A percentile compares a stretch with the other conserved stretches of the same genome.
Evolutionary conservation across 53 echinoderm and acorn worm species (phyloP).

Genomic region (Patiria pectinifera): DNA sequence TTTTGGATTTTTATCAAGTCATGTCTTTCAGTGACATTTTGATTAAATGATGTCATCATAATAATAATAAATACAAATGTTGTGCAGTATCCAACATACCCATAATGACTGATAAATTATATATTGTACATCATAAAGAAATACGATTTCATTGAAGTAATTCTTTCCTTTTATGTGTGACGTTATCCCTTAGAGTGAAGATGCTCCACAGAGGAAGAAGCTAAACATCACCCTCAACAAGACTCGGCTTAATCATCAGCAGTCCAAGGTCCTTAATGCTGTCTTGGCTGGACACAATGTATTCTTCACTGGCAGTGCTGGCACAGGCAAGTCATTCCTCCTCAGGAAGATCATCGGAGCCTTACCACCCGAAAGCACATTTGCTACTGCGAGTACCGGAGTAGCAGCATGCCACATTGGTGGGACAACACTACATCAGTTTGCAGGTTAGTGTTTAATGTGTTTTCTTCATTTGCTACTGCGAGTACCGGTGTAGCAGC

Average conservation of each 20-base stretch:
- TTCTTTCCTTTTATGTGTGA: background rate
- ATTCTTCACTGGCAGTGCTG: conserved; percentile 99
- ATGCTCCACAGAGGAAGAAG: conserved; percentile 75
- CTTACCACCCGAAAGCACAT: conserved; percentile 91
- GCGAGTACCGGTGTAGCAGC: conserved; percentile 95
- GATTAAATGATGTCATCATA: no score
- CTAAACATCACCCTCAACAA: conserved; percentile 67
- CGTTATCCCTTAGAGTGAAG: conserved; percentile 32
- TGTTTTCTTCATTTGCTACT: background rate
- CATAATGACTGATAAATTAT: no score
- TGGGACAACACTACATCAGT: conserved; percentile 95
- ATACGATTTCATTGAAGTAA: background rate
- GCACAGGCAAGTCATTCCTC: conserved; percentile 98
- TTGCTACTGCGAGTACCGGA: conserved; percentile 97
- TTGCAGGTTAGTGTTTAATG: conserved; percentile 81
- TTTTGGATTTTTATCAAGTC: no score
- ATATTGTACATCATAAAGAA: background rate
- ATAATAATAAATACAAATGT: no score
- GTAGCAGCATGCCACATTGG: conserved; percentile 98
- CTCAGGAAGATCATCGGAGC: conserved; percentile 90
- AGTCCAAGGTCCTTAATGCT: conserved; percentile 83
- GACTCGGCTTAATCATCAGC: conserved; percentile 73
- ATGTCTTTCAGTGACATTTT: no score
- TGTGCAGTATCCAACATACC: no score
- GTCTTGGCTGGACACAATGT: conserved; percentile 87